phyloP scores from a whole-genome alignment of 2,113 vertebrate genomes.

The Danionella cerebrum region DNA sequence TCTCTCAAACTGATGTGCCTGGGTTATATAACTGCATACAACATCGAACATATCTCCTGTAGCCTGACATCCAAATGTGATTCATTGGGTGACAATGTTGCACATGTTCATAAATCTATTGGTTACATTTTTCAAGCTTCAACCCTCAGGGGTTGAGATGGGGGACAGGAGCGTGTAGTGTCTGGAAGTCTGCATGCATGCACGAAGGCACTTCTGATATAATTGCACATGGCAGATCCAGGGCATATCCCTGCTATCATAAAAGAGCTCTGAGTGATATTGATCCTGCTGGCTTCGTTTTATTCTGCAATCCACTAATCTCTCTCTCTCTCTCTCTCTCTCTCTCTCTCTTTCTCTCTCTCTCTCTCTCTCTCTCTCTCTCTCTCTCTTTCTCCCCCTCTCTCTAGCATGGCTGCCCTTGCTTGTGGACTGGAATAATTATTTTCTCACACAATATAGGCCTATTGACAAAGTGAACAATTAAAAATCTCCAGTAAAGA shows the following conservation, averaged over 20 bases:
- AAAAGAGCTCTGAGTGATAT: slow-evolving; percentile 70
- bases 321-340: slow-evolving; percentile 55
- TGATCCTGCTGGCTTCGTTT: slow-evolving; percentile 58
- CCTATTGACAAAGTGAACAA: too few species aligned
- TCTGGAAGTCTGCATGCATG: slow-evolving; percentile 39
- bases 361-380: slow-evolving; percentile 57
- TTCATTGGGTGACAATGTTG: not conserved
- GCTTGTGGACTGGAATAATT: not conserved
- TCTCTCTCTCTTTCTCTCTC: slow-evolving; percentile 60
- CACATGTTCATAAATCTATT: not conserved
- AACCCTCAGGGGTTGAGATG: not conserved
- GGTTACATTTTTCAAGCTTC: not conserved
- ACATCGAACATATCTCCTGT: not conserved
- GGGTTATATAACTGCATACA: not conserved
- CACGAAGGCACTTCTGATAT: slow-evolving; percentile 56
- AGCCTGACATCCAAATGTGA: not conserved
- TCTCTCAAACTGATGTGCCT: too few species aligned
- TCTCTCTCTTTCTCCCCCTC: too few species aligned
- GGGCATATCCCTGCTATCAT: slow-evolving; percentile 73
- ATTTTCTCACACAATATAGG: too few species aligned
- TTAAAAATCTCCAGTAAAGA: too few species aligned
- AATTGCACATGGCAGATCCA: slow-evolving; percentile 79
- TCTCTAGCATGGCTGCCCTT: not conserved
- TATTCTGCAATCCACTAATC: slow-evolving; percentile 69
- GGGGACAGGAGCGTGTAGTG: not conserved